phyloP scores from a whole-genome alignment of 2,888 invertebrate species.

The Calameuta pallipes region DNA sequence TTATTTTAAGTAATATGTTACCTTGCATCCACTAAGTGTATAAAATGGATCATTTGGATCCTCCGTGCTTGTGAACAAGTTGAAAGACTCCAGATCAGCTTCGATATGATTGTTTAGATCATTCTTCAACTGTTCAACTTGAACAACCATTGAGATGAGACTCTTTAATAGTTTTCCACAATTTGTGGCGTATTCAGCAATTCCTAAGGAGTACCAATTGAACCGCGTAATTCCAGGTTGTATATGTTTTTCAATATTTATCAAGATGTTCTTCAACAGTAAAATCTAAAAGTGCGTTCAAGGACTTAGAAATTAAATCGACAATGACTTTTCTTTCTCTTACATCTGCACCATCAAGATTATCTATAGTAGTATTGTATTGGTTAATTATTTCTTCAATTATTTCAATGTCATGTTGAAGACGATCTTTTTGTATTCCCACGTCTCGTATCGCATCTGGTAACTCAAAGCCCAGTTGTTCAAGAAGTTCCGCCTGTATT shows the following conservation, averaged over 20 bases:
- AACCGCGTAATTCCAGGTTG: slow-evolving; percentile 85
- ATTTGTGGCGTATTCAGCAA: slow-evolving; percentile 76
- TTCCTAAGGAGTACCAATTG: slow-evolving; percentile 88
- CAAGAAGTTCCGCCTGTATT: slow-evolving; percentile 76
- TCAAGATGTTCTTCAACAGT: slow-evolving; percentile 76
- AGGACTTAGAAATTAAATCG: background rate
- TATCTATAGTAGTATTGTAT: slow-evolving; percentile 75
- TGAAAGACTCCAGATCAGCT: slow-evolving; percentile 47
- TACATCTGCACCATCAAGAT: slow-evolving; percentile 79
- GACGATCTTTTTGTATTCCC: slow-evolving; percentile 73
- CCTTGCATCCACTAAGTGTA: slow-evolving; percentile 46
- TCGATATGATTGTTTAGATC: slow-evolving; percentile 50
- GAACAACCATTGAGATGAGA: slow-evolving; percentile 75
- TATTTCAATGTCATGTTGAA: slow-evolving; percentile 76
- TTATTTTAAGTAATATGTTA: slow-evolving; percentile 8
- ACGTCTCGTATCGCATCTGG: slow-evolving; percentile 69
- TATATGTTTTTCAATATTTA: slow-evolving; percentile 79
- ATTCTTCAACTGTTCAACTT: slow-evolving; percentile 71
- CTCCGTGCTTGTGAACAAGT: slow-evolving; percentile 42
- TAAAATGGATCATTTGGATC: slow-evolving; percentile 19
- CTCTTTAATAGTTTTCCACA: slow-evolving; percentile 72
- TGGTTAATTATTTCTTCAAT: slow-evolving; percentile 71
- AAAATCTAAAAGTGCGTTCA: slow-evolving; percentile 67
- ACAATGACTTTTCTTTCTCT: slow-evolving; percentile 8
- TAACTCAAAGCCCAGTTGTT: slow-evolving; percentile 74